Conservation (phyloP, 2,888 invertebrate species). For the Stictocephala bisonia region DNA sequence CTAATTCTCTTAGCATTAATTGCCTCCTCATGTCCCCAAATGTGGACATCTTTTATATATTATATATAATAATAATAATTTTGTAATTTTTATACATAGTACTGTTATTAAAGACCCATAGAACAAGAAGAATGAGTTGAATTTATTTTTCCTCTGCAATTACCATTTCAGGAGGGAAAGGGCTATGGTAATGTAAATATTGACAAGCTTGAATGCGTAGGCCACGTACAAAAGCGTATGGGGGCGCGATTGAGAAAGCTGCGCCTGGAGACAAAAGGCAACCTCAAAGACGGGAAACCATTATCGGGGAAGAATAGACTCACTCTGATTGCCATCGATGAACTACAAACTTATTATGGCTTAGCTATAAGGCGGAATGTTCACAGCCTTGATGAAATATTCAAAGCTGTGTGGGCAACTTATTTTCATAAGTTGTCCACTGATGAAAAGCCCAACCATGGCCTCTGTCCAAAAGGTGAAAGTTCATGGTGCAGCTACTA, state of each 20-base stretch:
- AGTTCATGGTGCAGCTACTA: constrained; percentile 5
- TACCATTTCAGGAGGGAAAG: no score
- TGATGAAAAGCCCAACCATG: constrained; percentile 5
- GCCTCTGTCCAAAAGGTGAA: not conserved
- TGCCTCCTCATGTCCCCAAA: no score
- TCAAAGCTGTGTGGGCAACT: constrained; percentile 20
- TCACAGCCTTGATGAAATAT: constrained; percentile 3
- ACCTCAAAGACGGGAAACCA: constrained; percentile 7
- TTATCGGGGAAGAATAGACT: constrained; percentile 18
- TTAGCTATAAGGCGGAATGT: not conserved
- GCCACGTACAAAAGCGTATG: not conserved
- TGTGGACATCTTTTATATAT: no score
- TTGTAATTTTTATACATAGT: no score
- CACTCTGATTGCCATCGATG: constrained; percentile 1
- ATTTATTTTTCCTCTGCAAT: no score
- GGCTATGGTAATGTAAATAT: constrained; percentile 30
- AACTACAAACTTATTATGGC: constrained; percentile 22
- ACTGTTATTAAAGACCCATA: no score
- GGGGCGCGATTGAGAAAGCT: not conserved
- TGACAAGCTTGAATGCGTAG: not conserved
- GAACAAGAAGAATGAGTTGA: no score
- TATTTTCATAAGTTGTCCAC: constrained; percentile 17
- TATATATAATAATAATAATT: no score
- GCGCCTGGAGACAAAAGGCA: not conserved
- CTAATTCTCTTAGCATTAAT: no score